phyloP scores from a whole-genome alignment of 2,797 vertebrate species.

The Bothrops alternatus region DNA sequence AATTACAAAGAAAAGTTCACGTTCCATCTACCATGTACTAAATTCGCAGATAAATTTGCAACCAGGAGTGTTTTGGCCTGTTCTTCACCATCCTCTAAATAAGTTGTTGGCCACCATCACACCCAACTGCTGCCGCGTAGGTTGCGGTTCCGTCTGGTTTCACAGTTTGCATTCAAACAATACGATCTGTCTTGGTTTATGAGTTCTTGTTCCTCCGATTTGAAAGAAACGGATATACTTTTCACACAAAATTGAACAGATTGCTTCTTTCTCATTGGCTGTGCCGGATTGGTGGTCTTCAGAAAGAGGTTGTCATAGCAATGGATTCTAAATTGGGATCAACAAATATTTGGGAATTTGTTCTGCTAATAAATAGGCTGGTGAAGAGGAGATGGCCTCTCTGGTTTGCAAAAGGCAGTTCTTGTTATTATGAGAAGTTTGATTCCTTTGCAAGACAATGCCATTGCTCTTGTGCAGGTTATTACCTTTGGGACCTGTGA shows the following conservation, averaged over 20 bases:
- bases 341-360: constrained; percentile 36
- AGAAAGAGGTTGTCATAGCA: constrained; percentile 58
- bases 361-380: constrained; percentile 13
- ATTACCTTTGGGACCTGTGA: neutral
- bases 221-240: constrained; percentile 20
- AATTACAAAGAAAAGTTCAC: neutral
- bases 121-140: neutral
- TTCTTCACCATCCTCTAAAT: neutral
- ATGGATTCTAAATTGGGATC: constrained; percentile 58
- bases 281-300: constrained; percentile 16
- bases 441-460: neutral
- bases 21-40: no score
- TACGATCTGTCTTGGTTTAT: neutral
- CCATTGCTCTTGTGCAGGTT: neutral
- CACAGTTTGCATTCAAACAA: neutral
- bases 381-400: constrained; percentile 13
- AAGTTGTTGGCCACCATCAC: neutral
- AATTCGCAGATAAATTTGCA: neutral
- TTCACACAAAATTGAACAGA: constrained; percentile 43
- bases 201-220: neutral
- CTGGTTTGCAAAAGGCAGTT: neutral
- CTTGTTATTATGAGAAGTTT: constrained; percentile 7
- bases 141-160: neutral
- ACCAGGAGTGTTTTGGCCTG: no score
- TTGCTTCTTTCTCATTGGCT: constrained; percentile 46